Evolutionary conservation across 2,797 vertebrate genomes (phyloP).

Genomic region (Chrosomus eos): DNA sequence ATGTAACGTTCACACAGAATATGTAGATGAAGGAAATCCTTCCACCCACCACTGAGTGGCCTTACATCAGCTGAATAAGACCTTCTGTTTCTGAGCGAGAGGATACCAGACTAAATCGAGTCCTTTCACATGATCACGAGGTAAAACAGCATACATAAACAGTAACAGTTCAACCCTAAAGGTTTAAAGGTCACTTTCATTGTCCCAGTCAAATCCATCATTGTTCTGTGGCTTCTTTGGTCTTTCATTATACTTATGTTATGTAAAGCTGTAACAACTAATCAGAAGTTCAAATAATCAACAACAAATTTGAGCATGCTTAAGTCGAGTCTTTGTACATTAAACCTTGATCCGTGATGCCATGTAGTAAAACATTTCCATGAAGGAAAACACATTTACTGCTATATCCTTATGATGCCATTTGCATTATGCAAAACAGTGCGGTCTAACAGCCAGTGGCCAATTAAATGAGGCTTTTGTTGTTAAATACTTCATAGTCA

Average conservation of each 20-base stretch:
- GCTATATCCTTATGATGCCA: background rate
- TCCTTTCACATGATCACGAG: background rate
- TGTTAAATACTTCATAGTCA: background rate
- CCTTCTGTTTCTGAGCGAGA: conserved; percentile 11
- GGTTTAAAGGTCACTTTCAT: background rate
- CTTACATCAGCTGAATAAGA: conserved; percentile 19
- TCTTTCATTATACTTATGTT: background rate
- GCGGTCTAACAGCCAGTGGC: background rate
- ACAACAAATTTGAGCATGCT: background rate
- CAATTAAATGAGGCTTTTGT: background rate
- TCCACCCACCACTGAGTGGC: background rate
- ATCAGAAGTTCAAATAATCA: background rate
- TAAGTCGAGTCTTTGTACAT: background rate
- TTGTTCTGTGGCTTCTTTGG: background rate
- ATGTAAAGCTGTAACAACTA: background rate
- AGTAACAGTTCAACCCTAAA: background rate
- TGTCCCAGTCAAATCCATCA: background rate
- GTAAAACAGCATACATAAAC: conserved; percentile 1
- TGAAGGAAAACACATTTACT: background rate
- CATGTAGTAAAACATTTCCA: background rate
- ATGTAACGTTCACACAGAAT: background rate
- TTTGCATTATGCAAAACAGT: background rate
- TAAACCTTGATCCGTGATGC: background rate
- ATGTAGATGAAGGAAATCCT: background rate
- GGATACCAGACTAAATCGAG: conserved; percentile 1